Conservation (phyloP, 2,113 vertebrate species). For the Formicarius rufipectus region DNA sequence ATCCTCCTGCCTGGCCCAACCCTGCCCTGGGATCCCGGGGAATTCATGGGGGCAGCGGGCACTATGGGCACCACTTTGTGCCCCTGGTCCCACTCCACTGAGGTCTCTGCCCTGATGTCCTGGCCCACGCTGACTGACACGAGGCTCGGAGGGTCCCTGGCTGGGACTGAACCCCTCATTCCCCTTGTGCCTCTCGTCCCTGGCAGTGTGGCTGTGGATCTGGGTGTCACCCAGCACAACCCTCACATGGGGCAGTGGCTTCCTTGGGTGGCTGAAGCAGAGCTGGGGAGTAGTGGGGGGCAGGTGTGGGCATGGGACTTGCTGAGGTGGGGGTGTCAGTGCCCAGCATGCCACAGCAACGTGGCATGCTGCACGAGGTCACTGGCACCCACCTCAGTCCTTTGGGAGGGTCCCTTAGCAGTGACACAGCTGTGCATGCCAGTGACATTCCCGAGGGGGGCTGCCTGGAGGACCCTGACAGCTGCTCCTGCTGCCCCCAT, state of each 20-base stretch:
- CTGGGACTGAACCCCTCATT: not conserved
- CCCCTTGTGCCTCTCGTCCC: fast-evolving
- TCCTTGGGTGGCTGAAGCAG: not conserved
- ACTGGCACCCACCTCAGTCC: fast-evolving
- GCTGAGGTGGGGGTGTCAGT: not conserved
- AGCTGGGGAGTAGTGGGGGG: not conserved
- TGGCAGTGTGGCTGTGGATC: fast-evolving
- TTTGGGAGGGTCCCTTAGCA: not conserved
- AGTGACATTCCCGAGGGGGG: not conserved
- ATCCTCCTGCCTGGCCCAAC: not conserved
- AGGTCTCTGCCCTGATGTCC: fast-evolving
- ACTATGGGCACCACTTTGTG: fast-evolving
- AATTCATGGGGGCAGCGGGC: fast-evolving
- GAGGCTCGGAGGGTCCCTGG: not conserved
- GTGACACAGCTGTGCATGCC: not conserved
- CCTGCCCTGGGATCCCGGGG: not conserved
- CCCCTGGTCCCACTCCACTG: not conserved
- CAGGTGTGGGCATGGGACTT: fast-evolving
- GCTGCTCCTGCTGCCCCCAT: not conserved
- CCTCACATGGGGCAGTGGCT: fast-evolving
- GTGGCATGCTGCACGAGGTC: not conserved
- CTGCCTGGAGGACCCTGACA: not conserved
- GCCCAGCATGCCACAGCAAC: fast-evolving
- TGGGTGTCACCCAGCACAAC: not conserved
- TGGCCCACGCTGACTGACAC: not conserved